phyloP scores from a whole-genome alignment of 2,888 invertebrate genomes.

The Leptopilina drosophilae region DNA sequence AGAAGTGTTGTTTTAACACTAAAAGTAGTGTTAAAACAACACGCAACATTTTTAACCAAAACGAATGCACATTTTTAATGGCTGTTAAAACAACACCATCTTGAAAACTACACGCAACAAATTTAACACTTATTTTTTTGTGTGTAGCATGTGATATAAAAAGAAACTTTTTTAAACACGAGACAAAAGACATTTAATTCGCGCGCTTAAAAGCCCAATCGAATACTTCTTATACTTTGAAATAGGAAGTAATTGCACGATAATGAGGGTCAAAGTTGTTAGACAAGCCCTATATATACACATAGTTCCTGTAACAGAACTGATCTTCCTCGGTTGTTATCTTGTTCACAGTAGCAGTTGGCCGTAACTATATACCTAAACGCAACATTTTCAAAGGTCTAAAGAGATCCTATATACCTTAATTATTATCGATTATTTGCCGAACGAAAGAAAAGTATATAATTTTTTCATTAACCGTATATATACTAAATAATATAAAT shows the following conservation, averaged over 20 bases:
- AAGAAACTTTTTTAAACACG: constrained; percentile 8
- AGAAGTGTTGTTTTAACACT: too few species aligned
- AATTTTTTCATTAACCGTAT: constrained; percentile 10
- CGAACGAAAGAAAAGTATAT: constrained; percentile 6
- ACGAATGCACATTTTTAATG: too few species aligned
- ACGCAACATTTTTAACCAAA: too few species aligned
- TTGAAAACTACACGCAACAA: too few species aligned
- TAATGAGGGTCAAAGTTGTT: constrained; percentile 57
- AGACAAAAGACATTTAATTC: constrained; percentile 5
- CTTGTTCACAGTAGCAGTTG: constrained; percentile 25
- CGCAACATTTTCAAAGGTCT: neutral
- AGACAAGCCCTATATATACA: constrained; percentile 35
- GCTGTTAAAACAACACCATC: too few species aligned
- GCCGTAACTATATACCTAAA: constrained; percentile 7
- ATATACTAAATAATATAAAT: too few species aligned
- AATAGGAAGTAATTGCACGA: constrained; percentile 56
- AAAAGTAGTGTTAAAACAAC: too few species aligned
- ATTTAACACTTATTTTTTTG: too few species aligned
- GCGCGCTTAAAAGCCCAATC: constrained; percentile 1
- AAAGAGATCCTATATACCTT: constrained; percentile 15
- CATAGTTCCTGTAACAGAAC: constrained; percentile 28
- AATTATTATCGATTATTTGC: constrained; percentile 24
- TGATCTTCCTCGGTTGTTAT: constrained; percentile 12
- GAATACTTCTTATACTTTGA: constrained; percentile 1
- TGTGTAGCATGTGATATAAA: too few species aligned